Evolutionary conservation across 2,113 vertebrate species (phyloP).

Genomic region (Cebus imitator): DNA sequence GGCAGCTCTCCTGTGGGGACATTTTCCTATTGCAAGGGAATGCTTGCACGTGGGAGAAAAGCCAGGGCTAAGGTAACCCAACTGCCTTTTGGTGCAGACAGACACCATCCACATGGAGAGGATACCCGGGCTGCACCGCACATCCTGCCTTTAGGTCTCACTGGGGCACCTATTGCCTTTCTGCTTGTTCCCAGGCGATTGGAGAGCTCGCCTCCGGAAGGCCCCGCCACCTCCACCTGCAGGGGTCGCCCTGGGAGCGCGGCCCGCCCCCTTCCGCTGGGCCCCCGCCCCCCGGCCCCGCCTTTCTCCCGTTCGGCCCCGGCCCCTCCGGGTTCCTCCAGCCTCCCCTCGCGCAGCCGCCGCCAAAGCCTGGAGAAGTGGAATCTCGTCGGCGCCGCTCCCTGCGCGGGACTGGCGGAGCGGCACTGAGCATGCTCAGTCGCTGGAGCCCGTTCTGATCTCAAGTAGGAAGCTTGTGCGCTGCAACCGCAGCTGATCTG

Average conservation of each 20-base stretch:
- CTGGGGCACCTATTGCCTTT: neutral
- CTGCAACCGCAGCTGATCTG: constrained; percentile 74
- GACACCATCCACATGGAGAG: neutral
- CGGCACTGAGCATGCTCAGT: constrained; percentile 79
- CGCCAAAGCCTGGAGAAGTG: constrained; percentile 76
- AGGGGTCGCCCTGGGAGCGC: constrained; percentile 70
- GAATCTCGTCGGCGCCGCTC: constrained; percentile 64
- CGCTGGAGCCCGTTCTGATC: constrained; percentile 32
- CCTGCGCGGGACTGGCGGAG: constrained; percentile 53
- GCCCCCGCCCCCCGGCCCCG: constrained; percentile 44
- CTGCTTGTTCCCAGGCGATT: neutral
- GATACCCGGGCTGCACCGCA: neutral
- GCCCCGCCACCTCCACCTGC: constrained; percentile 28
- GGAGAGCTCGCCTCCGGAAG: accelerated
- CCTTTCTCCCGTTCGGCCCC: neutral
- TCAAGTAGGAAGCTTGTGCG: constrained; percentile 76
- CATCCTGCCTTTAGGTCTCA: neutral
- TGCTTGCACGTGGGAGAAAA: constrained; percentile 24
- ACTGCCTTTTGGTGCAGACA: constrained; percentile 14
- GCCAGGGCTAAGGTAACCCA: neutral
- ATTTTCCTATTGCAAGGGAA: neutral
- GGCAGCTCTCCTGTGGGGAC: constrained; percentile 39
- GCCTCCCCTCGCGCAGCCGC: constrained; percentile 54
- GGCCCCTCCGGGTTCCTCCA: constrained; percentile 31
- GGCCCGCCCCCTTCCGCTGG: constrained; percentile 47